Percentiles rank a stretch among this genome's conserved stretches.
phyloP scores from a whole-genome alignment of 2,113 vertebrate genomes.

The Oenanthe melanoleuca region DNA sequence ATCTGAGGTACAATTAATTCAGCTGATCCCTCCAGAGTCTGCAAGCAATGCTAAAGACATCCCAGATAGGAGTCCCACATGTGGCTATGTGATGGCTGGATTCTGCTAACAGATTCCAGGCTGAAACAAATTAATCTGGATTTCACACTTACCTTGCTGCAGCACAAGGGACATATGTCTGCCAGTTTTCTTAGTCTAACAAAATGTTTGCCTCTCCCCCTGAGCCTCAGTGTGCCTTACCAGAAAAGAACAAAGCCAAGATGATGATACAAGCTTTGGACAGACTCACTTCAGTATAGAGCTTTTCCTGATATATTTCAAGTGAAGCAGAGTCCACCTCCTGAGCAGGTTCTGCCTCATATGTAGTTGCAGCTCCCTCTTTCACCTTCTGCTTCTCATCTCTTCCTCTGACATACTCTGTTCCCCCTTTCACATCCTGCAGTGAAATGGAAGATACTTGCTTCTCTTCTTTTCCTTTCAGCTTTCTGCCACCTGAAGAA shows the following conservation, averaged over 20 bases:
- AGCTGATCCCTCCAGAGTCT: constrained; percentile 34
- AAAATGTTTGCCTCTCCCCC: not conserved
- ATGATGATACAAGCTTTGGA: not conserved
- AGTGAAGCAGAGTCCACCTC: constrained; percentile 61
- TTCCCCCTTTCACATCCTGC: not conserved
- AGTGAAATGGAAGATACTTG: not conserved
- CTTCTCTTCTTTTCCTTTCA: constrained; percentile 73
- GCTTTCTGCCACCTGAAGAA: constrained; percentile 60
- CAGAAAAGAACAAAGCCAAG: not conserved
- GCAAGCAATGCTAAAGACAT: not conserved
- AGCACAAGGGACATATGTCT: not conserved
- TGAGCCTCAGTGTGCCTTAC: not conserved
- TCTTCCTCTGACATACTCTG: constrained; percentile 1
- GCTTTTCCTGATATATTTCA: constrained; percentile 66
- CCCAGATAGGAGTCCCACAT: constrained; percentile 31
- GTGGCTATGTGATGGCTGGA: not conserved
- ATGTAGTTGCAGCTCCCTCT: not conserved
- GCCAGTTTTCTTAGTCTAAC: not conserved
- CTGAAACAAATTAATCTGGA: not conserved
- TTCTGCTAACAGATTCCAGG: not conserved
- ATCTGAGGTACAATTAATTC: constrained; percentile 45
- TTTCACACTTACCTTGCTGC: not conserved
- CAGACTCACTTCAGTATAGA: constrained; percentile 73
- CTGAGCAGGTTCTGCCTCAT: not conserved
- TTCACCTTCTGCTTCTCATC: constrained; percentile 57